Evolutionary conservation across 2,113 vertebrate genomes (phyloP), one percentile per base, ranked within the genome.

Genomic region (Catagonus wagneri): DNA sequence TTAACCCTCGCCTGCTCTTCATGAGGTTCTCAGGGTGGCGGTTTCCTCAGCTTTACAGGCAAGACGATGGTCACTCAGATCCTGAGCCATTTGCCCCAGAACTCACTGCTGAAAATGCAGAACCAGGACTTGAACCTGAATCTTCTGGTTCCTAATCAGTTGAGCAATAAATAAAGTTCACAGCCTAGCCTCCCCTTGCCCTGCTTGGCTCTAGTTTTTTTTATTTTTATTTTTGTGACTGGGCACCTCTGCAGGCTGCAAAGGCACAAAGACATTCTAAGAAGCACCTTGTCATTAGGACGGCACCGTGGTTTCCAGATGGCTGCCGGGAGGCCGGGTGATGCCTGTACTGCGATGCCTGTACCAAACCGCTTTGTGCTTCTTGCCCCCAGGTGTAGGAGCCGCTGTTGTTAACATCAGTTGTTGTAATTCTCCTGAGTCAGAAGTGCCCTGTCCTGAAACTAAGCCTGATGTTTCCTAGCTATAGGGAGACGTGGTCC

Each of bases 11-110:
- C 15, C 17, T 85, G 9, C 23, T 80, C 29, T 75, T 83, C 20
- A 20, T 88, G 65, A 88, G 52, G 25, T 80, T 60, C 17, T 74
- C 81, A 96, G 54, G 25, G 60, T 25, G 81, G 52, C 8, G 61
- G 27, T 94, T 76, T 63, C 66, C 15, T 96, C 44, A 78, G 27
- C 93, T 97, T 96, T 92, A 84, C 39, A 74, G 52, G 50, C 84
- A 71, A 76, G 83, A 95, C 93, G 56, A 72, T 92, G 69, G 87
- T 95, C 3, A 7, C n/a, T 80, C 29, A 72, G 36, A 79, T 23
- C 86, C 93, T 75, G 44, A 79, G 65, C 78, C 44, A 58, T 86
- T 95, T 95, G 52, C 16, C 23, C 15, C 27, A 84, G 36, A 96
- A 93, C 83, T 96, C 39, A 74, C 50, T 96, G 75, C 22, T 94